Evolutionary conservation across 1,140 invertebrate species (phyloP), one percentile per base, ranked within the genome.

Genomic region (Anagrus nilaparvatae): DNA sequence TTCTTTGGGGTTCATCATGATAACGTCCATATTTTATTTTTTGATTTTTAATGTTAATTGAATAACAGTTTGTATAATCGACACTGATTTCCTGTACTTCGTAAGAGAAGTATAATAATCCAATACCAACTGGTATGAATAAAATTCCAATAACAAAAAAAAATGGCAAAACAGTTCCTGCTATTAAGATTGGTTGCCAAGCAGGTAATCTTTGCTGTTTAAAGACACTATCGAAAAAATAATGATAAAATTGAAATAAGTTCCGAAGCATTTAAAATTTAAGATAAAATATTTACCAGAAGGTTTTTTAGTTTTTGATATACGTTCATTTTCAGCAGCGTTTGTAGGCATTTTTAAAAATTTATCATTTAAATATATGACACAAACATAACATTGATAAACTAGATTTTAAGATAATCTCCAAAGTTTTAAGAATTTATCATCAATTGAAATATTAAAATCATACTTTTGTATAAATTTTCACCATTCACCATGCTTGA

Each of bases 111-210:
- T 94, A 84, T 9, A 97, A 74, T 16, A 98, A 67, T 18, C 84
- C 84, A 52, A 96, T 83, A 32, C 96, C 96, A 50, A 99, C 83
- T 12, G 95, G 94, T 50, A 99, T 93, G 61, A 98, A 98, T 9
- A 92, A 82, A 30, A 97, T 82, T 14, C 96, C 95, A 59, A 99
- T 93, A 4, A 93, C 81, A 65, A 99, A 96, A 62, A 99, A 96
- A 8, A 91, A 90, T 5, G 95, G 94, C 44, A 99, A 67, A 8
- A 98, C 95, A 18, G 93, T 97, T 24, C 89, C 87, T 39, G 95
- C 94, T 34, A 95, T 98, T n/a, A 98, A 69, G 47, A 98, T 97
- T 4, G 96, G 96, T 60, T 99, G 95, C 96, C 96, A 99, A 49
- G 94, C 93, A 60, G 93, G 92, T 53, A 99, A 69, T 50, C 88